Evolutionary conservation across 2,888 invertebrate species (phyloP), one percentile per base, ranked within the genome.

Genomic region (Drosophila rubida): DNA sequence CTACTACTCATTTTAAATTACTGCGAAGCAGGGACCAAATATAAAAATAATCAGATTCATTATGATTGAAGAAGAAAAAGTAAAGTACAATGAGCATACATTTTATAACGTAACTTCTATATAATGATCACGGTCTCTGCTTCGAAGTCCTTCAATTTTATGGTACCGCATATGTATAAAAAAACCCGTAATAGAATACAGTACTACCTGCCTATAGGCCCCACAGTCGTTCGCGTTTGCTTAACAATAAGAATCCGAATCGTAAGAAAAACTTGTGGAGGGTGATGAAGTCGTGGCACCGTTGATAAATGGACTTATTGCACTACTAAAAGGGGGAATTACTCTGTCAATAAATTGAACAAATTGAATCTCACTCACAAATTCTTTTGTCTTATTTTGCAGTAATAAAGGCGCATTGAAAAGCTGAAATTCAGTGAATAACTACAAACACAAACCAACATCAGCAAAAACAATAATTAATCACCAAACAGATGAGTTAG

Each of bases 351-450:
- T 9, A 25, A 37, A 37, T 25, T 37, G 13, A 6, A n/a, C 0
- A 30, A 42, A 13, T 53, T 9, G 0, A 0, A 53, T 4, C 14
- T 42, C 14, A 37, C 3, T 37, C 14, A 37, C 35, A 2, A 37
- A 16, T 41, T 41, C 14, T 41, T 19, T 58, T 80, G 9, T 64
- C 45, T 46, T 70, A 63, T 68, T 64, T 90, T 89, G 46, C 87
- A 91, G 91, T 89, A 91, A 90, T 87, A 92, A 92, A 90, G 91
- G 90, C 74, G 87, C 89, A 68, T 82, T 90, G 85, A 92, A 92
- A 87, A 92, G 91, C 91, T 92, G 91, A 92, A 91, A 92, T 85
- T 89, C 88, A 86, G 83, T 84, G 64, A 88, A 88, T 82, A 80
- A 82, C 82, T 83, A 75, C 82, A 87, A 83, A 78, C 78, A 86